Base-by-base conservation (phyloP, 2,797 vertebrate genomes). In the Alfaro cultratus region DNA sequence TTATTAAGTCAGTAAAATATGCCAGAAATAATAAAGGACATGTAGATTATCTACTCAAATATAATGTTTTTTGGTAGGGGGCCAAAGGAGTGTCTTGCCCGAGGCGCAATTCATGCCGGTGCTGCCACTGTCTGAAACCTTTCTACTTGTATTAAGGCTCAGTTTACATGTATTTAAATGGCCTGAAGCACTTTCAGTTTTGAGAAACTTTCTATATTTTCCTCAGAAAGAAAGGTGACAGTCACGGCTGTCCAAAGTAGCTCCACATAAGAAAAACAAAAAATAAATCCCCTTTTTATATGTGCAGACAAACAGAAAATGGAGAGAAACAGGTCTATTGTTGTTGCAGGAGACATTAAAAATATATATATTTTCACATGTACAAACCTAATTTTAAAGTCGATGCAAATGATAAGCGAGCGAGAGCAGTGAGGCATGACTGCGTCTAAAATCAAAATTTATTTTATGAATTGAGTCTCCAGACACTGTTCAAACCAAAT, bases 401-500 rank as follows among this genome's bases (percentile, higher is more conserved):
- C 31, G 18, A 21, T 6, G 9, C 7, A 29, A 31, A 34, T 36
- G 15, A 21, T 39, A 39, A 67, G 34, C 80, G 79, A 82, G 89
- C 51, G 81, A 86, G 85, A 36, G 47, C 79, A 75, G 78, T 5
- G 49, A 78, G 75, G 81, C 82, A 80, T 76, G 71, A 83, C 57
- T 79, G 79, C 81, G 80, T 87, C 80, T 80, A 36, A 74, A 86
- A 83, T 90, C 77, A 82, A 81, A 80, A 85, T 75, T 1, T 83
- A 64, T 80, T 76, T 3, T 83, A 62, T 79, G 77, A 88, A 85
- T 34, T 49, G 53, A 86, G 83, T 67, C 78, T 82, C 78, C 76
- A 80, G 83, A 80, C 76, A 80, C 76, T 79, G 84, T 64, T 83
- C 76, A 68, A 73, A 81, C 76, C 78, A 82, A 80, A 85, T 88